These are phyloP conservation scores for Clinocottus analis DNA, from an alignment of 2,113 vertebrate genomes.

Conservation along the genomic window DNA sequence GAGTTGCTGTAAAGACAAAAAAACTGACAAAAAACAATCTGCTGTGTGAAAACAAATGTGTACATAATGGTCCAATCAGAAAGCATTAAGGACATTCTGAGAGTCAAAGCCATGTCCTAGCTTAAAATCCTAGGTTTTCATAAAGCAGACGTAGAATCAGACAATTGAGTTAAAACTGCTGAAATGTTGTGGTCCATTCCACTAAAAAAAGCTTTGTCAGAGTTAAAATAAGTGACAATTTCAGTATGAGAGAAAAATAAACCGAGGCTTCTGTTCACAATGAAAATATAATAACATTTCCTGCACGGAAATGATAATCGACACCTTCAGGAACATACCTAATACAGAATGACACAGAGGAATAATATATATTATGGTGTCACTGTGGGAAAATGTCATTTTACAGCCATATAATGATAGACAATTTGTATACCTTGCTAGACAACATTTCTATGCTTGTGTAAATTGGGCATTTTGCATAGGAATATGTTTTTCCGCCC, in stretches of 20 bases:
- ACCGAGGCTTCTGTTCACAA: neutral
- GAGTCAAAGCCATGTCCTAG: neutral
- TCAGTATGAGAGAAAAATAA: neutral
- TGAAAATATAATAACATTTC: neutral
- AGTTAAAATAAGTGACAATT: slow-evolving; percentile 1
- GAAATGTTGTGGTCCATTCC: slow-evolving; percentile 3
- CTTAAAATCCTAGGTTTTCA: slow-evolving; percentile 17
- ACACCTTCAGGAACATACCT: neutral
- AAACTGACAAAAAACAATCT: neutral
- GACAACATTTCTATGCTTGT: neutral
- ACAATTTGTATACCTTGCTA: neutral
- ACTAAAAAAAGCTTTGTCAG: neutral
- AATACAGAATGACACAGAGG: too few species aligned
- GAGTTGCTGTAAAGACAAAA: neutral
- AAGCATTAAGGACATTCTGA: neutral
- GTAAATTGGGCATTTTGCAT: neutral
- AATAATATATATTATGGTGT: neutral
- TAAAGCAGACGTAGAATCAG: slow-evolving; percentile 8
- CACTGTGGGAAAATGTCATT: neutral
- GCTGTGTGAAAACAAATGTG: neutral
- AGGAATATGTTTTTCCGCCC: neutral
- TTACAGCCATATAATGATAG: neutral
- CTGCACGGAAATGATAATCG: neutral
- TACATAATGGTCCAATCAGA: neutral
- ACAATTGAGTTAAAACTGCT: slow-evolving; percentile 6